Conservation (phyloP, 1,140 invertebrate genomes). For the Lutraria rhynchaena region DNA sequence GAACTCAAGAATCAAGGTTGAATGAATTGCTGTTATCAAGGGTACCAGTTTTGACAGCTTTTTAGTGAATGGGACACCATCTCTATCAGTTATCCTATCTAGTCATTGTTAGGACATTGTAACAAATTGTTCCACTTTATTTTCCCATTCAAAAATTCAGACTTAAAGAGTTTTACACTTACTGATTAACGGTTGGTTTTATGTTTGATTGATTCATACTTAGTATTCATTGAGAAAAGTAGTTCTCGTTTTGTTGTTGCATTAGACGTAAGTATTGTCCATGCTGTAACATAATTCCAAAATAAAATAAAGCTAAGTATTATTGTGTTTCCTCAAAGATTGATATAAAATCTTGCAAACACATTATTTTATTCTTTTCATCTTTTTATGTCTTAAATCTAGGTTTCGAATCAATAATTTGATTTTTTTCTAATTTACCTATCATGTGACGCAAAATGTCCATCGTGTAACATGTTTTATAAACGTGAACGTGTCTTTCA, state of each 20-base stretch:
- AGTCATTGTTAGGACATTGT: no score
- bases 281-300: conserved; percentile 31
- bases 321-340: conserved; percentile 37
- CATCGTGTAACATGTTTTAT: conserved; percentile 24
- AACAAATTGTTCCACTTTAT: no score
- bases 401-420: conserved; percentile 16
- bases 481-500: not conserved
- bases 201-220: conserved; percentile 14
- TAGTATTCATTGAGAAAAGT: conserved; percentile 33
- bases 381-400: not conserved
- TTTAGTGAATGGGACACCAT: conserved; percentile 31
- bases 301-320: not conserved
- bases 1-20: conserved; percentile 22
- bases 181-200: conserved; percentile 19
- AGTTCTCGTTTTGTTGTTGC: conserved; percentile 10
- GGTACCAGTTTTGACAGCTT: conserved; percentile 26
- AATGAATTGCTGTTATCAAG: conserved; percentile 24
- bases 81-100: not conserved
- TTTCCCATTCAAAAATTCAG: no score
- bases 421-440: no score
- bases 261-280: conserved; percentile 19
- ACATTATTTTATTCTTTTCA: conserved; percentile 14
- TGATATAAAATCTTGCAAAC: no score
- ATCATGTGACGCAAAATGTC: no score
- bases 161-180: not conserved